Evolutionary conservation across 2,113 vertebrate species (phyloP).

Genomic region (Siniperca chuatsi): DNA sequence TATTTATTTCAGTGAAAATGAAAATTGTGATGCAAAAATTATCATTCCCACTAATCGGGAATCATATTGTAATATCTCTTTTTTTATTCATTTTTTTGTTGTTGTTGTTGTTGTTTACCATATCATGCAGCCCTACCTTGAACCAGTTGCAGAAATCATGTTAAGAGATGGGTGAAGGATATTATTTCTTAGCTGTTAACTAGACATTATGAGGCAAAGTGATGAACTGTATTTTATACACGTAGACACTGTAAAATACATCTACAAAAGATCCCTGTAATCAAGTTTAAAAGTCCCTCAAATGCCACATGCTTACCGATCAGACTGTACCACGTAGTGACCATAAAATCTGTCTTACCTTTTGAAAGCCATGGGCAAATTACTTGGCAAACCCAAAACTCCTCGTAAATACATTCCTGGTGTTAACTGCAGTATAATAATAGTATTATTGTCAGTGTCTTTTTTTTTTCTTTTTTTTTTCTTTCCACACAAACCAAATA

Average conservation of each 20-base stretch:
- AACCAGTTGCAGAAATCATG: slow-evolving; percentile 7
- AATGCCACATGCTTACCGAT: neutral
- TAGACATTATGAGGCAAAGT: neutral
- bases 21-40: too few relatives aligned
- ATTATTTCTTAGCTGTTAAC: neutral
- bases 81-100: too few relatives aligned
- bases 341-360: neutral
- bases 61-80: too few relatives aligned
- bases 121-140: neutral
- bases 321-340: neutral
- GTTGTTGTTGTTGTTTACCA: too few relatives aligned
- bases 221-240: neutral
- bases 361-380: neutral
- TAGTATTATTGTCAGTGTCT: neutral
- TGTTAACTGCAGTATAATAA: neutral
- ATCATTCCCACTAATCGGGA: too few relatives aligned
- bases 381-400: neutral
- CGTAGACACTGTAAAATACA: neutral
- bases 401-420: neutral
- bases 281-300: neutral
- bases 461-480: neutral
- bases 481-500: neutral
- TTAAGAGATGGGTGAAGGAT: too few relatives aligned
- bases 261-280: neutral
- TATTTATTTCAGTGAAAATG: too few relatives aligned